phyloP scores from a whole-genome alignment of 2,888 invertebrate genomes.

The Nycteola revayana region DNA sequence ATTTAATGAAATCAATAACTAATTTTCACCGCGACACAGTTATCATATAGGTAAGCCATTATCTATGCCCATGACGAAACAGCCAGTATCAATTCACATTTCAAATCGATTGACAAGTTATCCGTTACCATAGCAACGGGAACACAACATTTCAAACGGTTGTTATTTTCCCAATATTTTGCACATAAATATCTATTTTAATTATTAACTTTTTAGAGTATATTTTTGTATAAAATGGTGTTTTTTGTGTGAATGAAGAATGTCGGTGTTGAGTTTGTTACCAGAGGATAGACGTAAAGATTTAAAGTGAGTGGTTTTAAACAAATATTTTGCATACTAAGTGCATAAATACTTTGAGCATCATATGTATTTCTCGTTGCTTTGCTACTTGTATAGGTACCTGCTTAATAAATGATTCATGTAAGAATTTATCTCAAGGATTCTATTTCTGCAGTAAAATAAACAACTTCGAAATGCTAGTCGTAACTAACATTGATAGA shows the following conservation, averaged over 20 bases:
- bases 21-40: no score
- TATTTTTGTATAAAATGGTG: slow-evolving; percentile 53
- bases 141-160: slow-evolving; percentile 45
- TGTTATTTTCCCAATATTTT: slow-evolving; percentile 29
- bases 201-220: slow-evolving; percentile 40
- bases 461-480: no score
- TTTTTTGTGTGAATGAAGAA: slow-evolving; percentile 43
- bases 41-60: no score
- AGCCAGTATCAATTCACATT: slow-evolving; percentile 37
- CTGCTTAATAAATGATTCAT: no score
- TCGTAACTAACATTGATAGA: no score
- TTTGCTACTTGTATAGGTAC: no score
- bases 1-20: no score
- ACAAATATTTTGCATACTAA: no score
- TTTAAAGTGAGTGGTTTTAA: slow-evolving; percentile 40
- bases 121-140: slow-evolving; percentile 56
- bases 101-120: slow-evolving; percentile 51
- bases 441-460: no score
- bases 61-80: slow-evolving; percentile 10
- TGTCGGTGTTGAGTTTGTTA: slow-evolving; percentile 77
- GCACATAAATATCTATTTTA: slow-evolving; percentile 37
- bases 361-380: no score
- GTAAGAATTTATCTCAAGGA: no score
- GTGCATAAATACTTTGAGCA: no score
- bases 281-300: slow-evolving; percentile 75